These are phyloP conservation scores for Orgyia antiqua DNA, from an alignment of 2,888 invertebrate species.

Conservation along the genomic window DNA sequence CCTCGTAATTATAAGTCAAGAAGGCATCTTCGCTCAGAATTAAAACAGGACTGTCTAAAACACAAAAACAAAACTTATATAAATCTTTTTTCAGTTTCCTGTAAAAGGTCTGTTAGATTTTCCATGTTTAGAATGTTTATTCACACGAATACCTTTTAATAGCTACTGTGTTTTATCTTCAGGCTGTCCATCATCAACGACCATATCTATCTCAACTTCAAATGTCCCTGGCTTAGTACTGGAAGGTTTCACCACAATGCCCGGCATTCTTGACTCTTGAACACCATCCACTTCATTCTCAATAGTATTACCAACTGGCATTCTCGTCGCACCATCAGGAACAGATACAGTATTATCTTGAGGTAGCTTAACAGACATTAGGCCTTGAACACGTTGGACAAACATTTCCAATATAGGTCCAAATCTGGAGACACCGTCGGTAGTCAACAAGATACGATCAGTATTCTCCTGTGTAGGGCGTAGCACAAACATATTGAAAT, in stretches of 20 bases:
- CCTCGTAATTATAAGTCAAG: too few relatives aligned
- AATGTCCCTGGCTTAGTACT: constrained; percentile 60
- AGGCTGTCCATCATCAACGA: constrained; percentile 63
- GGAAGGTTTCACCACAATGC: constrained; percentile 56
- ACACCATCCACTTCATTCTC: constrained; percentile 70
- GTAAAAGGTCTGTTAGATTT: too few relatives aligned
- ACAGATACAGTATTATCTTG: constrained; percentile 61
- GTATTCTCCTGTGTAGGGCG: constrained; percentile 48
- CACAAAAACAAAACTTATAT: too few relatives aligned
- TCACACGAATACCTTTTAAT: constrained; percentile 4
- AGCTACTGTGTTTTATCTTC: constrained; percentile 40
- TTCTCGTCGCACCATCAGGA: constrained; percentile 14
- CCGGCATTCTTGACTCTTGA: constrained; percentile 62
- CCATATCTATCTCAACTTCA: constrained; percentile 62
- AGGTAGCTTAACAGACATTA: constrained; percentile 82
- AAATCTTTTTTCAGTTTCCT: too few relatives aligned
- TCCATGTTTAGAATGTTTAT: too few relatives aligned
- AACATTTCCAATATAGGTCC: constrained; percentile 83
- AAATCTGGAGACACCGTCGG: constrained; percentile 75
- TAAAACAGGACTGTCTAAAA: too few relatives aligned
- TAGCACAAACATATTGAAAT: constrained; percentile 69
- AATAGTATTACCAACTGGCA: constrained; percentile 48
- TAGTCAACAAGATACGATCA: constrained; percentile 50
- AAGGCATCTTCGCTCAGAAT: too few relatives aligned
- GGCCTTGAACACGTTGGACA: constrained; percentile 83